These are phyloP conservation scores for Cassiopea andromeda DNA, from an alignment of 30 jellyfish, hydroid and myxozoan genomes.

Conservation along the genomic window DNA sequence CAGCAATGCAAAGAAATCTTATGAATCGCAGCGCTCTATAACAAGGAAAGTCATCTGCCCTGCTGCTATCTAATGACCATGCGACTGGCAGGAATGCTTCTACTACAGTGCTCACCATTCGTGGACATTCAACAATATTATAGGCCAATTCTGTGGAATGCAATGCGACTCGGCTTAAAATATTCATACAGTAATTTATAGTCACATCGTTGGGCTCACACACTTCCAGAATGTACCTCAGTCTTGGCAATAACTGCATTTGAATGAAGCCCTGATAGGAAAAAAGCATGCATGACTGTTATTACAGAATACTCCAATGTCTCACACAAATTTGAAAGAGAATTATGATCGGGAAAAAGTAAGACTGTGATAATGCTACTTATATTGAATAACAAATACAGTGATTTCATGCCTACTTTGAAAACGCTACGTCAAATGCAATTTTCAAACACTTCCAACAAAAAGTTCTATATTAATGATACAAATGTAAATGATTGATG, in stretches of 20 bases:
- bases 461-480: too few species aligned
- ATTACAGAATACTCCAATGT: not conserved
- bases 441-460: too few species aligned
- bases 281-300: not conserved
- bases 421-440: too few species aligned
- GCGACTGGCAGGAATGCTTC: constrained; percentile 46
- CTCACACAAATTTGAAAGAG: not conserved
- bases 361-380: too few species aligned
- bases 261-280: constrained; percentile 78
- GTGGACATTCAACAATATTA: constrained; percentile 79
- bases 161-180: constrained; percentile 67
- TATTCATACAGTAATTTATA: constrained; percentile 60
- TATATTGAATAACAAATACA: too few species aligned
- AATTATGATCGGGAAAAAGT: not conserved
- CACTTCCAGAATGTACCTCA: constrained; percentile 77
- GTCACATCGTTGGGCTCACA: constrained; percentile 65
- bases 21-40: constrained; percentile 68
- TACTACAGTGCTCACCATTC: constrained; percentile 62
- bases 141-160: constrained; percentile 83
- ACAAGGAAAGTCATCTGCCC: not conserved
- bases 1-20: constrained; percentile 65
- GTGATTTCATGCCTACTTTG: too few species aligned
- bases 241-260: constrained; percentile 81
- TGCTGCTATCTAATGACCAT: constrained; percentile 12
- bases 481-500: too few species aligned